Percentiles rank a stretch among this genome's conserved stretches.
phyloP scores from a whole-genome alignment of 2,888 invertebrate species.

The Drosophila macrothrix region DNA sequence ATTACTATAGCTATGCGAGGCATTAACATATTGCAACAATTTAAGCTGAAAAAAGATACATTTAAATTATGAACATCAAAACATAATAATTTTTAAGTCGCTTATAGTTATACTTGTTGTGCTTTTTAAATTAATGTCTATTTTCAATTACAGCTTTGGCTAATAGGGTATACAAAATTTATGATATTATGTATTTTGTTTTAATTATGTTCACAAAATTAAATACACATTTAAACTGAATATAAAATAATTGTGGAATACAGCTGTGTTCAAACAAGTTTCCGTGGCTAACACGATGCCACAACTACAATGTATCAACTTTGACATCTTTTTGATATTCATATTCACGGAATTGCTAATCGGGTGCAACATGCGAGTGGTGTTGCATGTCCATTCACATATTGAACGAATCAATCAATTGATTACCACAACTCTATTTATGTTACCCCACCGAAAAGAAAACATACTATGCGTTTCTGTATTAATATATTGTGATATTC shows the following conservation, averaged over 20 bases:
- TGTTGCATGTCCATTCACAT: neutral
- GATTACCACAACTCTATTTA: neutral
- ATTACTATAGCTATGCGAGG: neutral
- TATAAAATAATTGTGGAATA: neutral
- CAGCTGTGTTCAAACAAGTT: neutral
- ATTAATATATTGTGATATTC: neutral
- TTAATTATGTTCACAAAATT: neutral
- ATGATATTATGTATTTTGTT: neutral
- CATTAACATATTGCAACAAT: slow-evolving; percentile 24
- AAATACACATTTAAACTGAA: neutral
- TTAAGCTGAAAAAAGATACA: slow-evolving; percentile 7
- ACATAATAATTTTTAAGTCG: neutral
- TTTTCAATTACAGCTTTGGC: neutral
- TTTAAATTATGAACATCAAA: neutral
- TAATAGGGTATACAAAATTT: neutral
- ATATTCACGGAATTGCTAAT: neutral
- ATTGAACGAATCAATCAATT: neutral
- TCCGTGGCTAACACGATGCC: neutral
- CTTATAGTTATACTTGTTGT: neutral
- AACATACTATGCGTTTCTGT: neutral
- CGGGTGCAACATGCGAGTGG: neutral
- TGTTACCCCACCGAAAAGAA: neutral
- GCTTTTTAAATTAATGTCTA: neutral
- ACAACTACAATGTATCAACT: neutral
- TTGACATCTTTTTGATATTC: neutral